Percentiles rank a stretch among this genome's conserved stretches.
Evolutionary conservation across 2,797 vertebrate species (phyloP).

Genomic region (Macropus fuliginosus): DNA sequence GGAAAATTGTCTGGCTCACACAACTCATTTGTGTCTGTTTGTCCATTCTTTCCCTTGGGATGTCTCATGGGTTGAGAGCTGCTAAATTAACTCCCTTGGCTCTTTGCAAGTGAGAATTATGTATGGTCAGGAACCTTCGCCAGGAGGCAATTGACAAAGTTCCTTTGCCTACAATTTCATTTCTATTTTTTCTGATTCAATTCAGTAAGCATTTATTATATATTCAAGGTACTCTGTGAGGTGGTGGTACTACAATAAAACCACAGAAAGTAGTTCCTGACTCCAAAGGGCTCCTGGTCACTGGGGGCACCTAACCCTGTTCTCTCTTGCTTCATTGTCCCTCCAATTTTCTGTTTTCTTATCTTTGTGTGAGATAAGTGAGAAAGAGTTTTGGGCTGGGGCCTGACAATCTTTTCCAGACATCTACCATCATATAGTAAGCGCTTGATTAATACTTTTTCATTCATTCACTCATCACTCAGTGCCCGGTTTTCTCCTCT

Average conservation of each 20-base stretch:
- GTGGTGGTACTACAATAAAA: background rate
- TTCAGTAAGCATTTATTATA: background rate
- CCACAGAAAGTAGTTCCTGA: background rate
- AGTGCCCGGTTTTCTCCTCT: background rate
- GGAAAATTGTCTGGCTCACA: background rate
- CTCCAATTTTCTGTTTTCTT: background rate
- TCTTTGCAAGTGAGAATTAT: background rate
- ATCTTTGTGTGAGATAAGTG: background rate
- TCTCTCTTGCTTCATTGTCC: background rate
- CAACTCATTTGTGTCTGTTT: background rate
- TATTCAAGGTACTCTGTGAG: background rate
- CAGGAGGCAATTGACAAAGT: background rate
- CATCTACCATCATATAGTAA: background rate
- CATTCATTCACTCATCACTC: background rate
- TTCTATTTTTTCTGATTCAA: background rate
- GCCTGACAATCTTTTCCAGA: background rate
- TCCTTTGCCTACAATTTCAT: background rate
- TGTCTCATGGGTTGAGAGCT: background rate
- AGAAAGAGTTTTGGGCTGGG: background rate
- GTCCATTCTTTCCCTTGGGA: background rate
- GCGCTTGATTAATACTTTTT: background rate
- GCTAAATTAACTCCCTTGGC: background rate
- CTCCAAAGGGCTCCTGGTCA: background rate
- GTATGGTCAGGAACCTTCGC: background rate
- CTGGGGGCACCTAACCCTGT: background rate